phyloP scores from a whole-genome alignment of 2,797 vertebrate genomes.

The Peromyscus aztecus region DNA sequence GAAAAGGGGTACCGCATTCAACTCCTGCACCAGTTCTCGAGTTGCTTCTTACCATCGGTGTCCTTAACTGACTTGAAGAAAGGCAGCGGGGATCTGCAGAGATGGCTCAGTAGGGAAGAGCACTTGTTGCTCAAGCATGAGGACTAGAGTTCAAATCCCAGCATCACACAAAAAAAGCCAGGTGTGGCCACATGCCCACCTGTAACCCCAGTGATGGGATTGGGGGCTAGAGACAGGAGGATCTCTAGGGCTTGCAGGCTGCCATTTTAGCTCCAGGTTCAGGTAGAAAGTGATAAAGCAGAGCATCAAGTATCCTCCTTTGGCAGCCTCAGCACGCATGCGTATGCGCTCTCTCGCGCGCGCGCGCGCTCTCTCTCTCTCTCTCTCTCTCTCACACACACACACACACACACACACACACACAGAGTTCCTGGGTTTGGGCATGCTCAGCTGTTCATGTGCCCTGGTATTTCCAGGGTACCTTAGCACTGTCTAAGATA shows the following conservation, averaged over 20 bases:
- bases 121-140: background rate
- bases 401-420: background rate
- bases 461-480: background rate
- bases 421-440: background rate
- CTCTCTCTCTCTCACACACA: background rate
- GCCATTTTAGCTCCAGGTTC: background rate
- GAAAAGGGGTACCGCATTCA: background rate
- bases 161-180: background rate
- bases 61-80: background rate
- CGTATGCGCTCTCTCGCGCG: no score
- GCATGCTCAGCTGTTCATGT: background rate
- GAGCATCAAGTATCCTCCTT: background rate
- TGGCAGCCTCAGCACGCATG: background rate
- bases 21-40: background rate
- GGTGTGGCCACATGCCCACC: background rate
- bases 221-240: background rate
- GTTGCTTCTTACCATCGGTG: background rate
- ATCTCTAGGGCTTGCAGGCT: background rate
- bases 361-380: no score
- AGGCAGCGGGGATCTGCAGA: background rate
- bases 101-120: background rate
- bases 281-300: background rate
- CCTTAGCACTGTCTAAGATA: background rate
- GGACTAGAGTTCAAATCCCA: background rate
- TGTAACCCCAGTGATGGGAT: background rate